Base-by-base conservation (phyloP, 2,797 vertebrate genomes). In the Sebastes alutus region DNA sequence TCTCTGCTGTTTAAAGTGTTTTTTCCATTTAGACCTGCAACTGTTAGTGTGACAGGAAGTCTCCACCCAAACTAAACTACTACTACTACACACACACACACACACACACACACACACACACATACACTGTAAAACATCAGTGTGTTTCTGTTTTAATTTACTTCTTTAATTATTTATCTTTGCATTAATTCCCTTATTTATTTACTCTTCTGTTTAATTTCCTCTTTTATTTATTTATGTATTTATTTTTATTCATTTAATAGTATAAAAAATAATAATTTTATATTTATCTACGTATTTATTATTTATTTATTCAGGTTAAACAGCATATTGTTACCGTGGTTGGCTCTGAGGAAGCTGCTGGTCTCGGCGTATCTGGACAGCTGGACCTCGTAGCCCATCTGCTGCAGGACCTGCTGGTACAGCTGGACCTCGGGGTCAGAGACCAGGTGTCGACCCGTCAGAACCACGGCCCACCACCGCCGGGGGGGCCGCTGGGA, bases 371-470 rank as follows among this genome's bases (percentile, higher is more conserved):
- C 85, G 25, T 94, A 96, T 83, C 94, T 92, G 75, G 94, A 81
- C 42, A 95, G 79, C 20, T 95, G 94, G 73, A 97, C 95, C 6
- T 77, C 61, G 33, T 96, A 97, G 61, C 90, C 92, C 60, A 95
- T 93, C 75, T 96, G 93, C 62, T 84, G 85, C 64, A 99, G 95
- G 22, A 98, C 91, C 49, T 65, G 93, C 84, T 91, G 96, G 74
- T 96, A 96, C 49, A 97, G 90, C 88, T 87, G 94, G 4, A 96
- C 94, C 77, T 97, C 96, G 0, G 85, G 87, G 82, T 95, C 89
- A 1, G n/a, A 94, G 56, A 83, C 76, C 4, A 64, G 84, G 33
- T 89, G 93, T 67, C 91, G 95, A 4, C 92, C 88, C 0, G 89
- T 95, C 61, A 99, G 89, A 42, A 98, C 42, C 7, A 96, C 92